Base-by-base conservation (phyloP, 2,888 invertebrate genomes). In the Lithodes maja region DNA sequence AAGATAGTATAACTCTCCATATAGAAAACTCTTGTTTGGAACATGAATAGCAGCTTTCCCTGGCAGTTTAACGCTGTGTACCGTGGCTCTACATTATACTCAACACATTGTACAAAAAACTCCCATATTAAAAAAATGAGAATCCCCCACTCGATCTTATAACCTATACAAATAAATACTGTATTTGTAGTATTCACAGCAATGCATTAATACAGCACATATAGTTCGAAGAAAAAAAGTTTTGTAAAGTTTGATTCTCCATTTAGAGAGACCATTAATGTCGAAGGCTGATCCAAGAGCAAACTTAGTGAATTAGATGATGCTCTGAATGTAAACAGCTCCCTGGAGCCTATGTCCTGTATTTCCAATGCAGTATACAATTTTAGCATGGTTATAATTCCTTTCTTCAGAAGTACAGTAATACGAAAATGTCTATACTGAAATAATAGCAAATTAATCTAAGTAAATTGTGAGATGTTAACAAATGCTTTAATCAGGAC, bases 41-140 rank as follows among this genome's bases (percentile, higher is more conserved):
- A 71, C 71, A 71, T 71, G 17, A n/a, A 17, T 71, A 17, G 71
- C 71, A 71, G 71, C 71, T 71, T 71, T 17, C 17, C 71, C 71
- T 71, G 71, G 71, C 71, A 71, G 71, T 71, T 71, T 71, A n/a
- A n/a, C 17, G 17, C 71, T 71, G 71, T 71, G 71, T 71, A 71
- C 71, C 5, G 3, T n/a, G 15, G 71, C 3, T 71, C 12, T 17
- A 17, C 71, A 71, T n/a, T n/a, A 71, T n/a, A 33, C 17, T 5
- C 17, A 71, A 71, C 71, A 3, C 71, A 71, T 33, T 71, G 71
- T 71, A 71, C 15, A 17, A 71, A 71, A 71, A 71, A n/a, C 17
- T 71, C 71, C 17, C 71, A 12, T n/a, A 12, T 71, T n/a, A n/a
- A n/a, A n/a, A 71, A 71, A 71, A 71, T n/a, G 17, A n/a, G 17